Evolutionary conservation across 2,797 vertebrate species (phyloP), one percentile per base, ranked within the genome.

Genomic region (Sebastes vulpes): DNA sequence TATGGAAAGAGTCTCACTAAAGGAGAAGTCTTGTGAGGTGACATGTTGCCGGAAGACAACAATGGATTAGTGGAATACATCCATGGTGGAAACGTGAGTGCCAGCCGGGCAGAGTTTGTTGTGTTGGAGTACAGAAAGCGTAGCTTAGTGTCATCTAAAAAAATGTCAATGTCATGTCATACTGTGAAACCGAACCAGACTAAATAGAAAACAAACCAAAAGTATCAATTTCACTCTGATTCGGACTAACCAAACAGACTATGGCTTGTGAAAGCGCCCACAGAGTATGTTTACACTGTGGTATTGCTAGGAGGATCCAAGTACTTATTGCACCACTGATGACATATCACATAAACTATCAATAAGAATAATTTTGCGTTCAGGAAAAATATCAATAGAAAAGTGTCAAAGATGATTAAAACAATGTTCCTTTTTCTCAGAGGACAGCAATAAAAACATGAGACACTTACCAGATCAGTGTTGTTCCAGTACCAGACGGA

Each of bases 391-490:
- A 11, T 20, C 10, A 14, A 21, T 26, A 63, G 20, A 29, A 65
- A 31, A 42, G 28, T 5, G 48, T 57, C 1, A 38, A 5, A 38
- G 29, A 56, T 25, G 3, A 60, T 7, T 35, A 0, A 28, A 21
- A 26, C 16, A 7, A 18, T 20, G n/a, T 32, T 3, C 25, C 4
- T 10, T 26, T 32, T 11, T 14, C 23, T 64, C 21, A n/a, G 11
- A 35, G 6, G 9, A 60, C 3, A 28, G 3, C 14, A 12, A 18
- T 21, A 52, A 73, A 26, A 35, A 65, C 10, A 72, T 10, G 16
- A 58, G 26, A 16, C 25, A 91, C 97, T 96, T 90, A 99, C 98
- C 95, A 87, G 80, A 53, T 94, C 95, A 0, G 96, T 95, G 91
- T 91, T 94, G 92, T 95, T 91, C 78, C 85, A 81, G 63, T 88